phyloP scores from a whole-genome alignment of 1,140 invertebrate genomes.

The Drosophila watanabei region DNA sequence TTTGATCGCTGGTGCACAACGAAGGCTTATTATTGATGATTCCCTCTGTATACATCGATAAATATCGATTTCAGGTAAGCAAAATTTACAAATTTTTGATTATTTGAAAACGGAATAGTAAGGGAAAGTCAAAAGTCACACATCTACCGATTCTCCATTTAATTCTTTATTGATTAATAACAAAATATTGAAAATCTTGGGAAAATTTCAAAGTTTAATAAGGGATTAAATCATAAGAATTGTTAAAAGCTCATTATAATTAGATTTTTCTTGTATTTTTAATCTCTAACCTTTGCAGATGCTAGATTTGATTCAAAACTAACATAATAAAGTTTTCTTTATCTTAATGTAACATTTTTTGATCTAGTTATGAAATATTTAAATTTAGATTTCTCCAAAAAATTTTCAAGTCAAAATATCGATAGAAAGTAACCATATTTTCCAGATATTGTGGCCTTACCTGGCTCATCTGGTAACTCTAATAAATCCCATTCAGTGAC shows the following conservation, averaged over 20 bases:
- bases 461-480: background rate
- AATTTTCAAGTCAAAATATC: background rate
- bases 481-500: background rate
- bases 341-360: too few relatives aligned
- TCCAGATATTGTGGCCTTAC: background rate
- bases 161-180: background rate
- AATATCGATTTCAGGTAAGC: background rate
- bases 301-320: too few relatives aligned
- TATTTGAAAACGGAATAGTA: background rate
- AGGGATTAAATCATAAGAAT: too few relatives aligned
- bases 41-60: background rate
- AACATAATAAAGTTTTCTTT: too few relatives aligned
- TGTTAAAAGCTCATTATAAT: too few relatives aligned
- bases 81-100: background rate
- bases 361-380: too few relatives aligned
- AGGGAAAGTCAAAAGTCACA: too few relatives aligned
- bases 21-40: background rate
- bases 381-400: background rate
- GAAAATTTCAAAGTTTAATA: too few relatives aligned
- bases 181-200: too few relatives aligned
- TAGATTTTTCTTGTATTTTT: too few relatives aligned
- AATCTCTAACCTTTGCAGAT: too few relatives aligned
- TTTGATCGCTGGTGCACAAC: background rate
- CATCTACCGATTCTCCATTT: too few relatives aligned
- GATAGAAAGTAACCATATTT: background rate